Conservation (phyloP, 2,888 invertebrate genomes). For the Drosophila mimetica region DNA sequence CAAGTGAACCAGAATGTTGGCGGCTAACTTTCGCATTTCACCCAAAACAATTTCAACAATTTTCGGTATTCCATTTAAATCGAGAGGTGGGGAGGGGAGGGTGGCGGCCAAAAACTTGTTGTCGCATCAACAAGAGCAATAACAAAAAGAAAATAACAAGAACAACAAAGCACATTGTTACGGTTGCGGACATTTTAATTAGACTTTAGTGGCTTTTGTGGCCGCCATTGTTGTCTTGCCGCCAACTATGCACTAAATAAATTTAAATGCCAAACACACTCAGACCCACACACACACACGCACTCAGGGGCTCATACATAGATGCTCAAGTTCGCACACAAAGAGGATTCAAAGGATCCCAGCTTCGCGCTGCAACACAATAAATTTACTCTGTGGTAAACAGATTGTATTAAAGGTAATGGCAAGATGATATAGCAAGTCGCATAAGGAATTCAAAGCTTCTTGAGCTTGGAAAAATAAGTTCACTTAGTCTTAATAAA, state of each 20-base stretch:
- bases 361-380: not conserved
- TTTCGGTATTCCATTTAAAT: constrained; percentile 37
- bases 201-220: constrained; percentile 65
- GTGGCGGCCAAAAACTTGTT: constrained; percentile 21
- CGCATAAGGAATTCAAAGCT: not conserved
- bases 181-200: constrained; percentile 66
- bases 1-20: constrained; percentile 15
- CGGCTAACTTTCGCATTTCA: constrained; percentile 31
- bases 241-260: constrained; percentile 59
- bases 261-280: constrained; percentile 55
- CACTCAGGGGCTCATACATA: too few species aligned
- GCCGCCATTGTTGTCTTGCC: constrained; percentile 56
- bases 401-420: not conserved
- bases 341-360: not conserved
- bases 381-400: not conserved
- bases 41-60: constrained; percentile 38
- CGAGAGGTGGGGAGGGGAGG: too few species aligned
- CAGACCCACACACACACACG: constrained; percentile 9
- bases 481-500: not conserved
- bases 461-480: not conserved
- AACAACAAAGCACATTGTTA: constrained; percentile 47
- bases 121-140: constrained; percentile 28
- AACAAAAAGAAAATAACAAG: constrained; percentile 15
- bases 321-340: not conserved
- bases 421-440: not conserved